Conservation (phyloP, 2,797 vertebrate species). For the Okamejei kenojei region DNA sequence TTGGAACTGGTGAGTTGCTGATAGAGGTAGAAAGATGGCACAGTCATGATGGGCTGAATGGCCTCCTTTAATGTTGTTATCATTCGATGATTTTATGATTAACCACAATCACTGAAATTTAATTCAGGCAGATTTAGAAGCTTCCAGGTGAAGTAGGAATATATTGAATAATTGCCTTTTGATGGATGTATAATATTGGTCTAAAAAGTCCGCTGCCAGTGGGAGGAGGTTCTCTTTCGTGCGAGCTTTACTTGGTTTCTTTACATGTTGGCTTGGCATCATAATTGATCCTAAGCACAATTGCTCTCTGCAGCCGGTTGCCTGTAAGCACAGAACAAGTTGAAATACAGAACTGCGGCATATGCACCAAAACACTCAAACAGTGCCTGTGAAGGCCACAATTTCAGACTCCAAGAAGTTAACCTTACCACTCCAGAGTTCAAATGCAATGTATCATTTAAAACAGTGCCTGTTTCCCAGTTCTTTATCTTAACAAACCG, state of each 20-base stretch:
- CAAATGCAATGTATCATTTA: conserved; percentile 79
- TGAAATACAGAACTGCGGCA: background rate
- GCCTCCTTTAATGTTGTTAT: too few species aligned
- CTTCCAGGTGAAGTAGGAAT: background rate
- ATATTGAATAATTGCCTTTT: conserved; percentile 66
- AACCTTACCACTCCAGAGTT: conserved; percentile 69
- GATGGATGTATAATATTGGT: conserved; percentile 94
- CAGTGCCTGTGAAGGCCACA: background rate
- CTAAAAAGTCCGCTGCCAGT: conserved; percentile 87
- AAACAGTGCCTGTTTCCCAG: conserved; percentile 78
- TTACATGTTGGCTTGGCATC: conserved; percentile 63
- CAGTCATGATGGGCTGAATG: too few species aligned
- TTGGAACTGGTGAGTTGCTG: too few species aligned
- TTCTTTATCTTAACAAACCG: conserved; percentile 89
- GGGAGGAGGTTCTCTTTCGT: conserved; percentile 75
- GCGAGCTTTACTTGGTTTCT: conserved; percentile 73
- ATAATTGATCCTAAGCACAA: conserved; percentile 86
- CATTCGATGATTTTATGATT: too few species aligned
- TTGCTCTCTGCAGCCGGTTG: conserved; percentile 70
- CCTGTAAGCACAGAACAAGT: conserved; percentile 54
- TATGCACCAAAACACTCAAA: background rate
- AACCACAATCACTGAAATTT: background rate
- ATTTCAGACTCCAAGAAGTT: background rate
- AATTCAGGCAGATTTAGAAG: background rate
- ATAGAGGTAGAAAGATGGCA: too few species aligned